Conservation (phyloP, 2,888 invertebrate species). For the Pelosia muscerda region DNA sequence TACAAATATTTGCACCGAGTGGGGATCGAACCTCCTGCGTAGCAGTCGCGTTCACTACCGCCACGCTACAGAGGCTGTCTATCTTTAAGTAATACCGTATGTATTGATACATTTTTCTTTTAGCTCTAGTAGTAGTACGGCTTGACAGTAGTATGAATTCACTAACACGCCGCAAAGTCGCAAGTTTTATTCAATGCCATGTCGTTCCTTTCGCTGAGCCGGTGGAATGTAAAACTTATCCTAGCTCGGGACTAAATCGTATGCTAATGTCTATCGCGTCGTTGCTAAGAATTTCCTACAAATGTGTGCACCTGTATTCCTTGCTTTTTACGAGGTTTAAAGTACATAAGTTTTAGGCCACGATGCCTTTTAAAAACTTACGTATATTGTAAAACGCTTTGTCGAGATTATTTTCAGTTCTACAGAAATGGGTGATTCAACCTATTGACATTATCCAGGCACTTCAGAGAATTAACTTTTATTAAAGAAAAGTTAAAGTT, state of each 20-base stretch:
- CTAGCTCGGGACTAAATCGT: slow-evolving; percentile 13
- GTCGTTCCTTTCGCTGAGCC: slow-evolving; percentile 33
- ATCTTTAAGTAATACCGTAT: too few relatives aligned
- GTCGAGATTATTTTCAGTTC: neutral
- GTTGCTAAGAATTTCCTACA: neutral
- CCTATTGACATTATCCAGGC: too few relatives aligned
- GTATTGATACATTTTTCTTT: slow-evolving; percentile 1
- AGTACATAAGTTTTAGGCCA: neutral
- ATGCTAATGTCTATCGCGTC: slow-evolving; percentile 19
- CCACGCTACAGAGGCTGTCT: too few relatives aligned
- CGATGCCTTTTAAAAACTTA: neutral
- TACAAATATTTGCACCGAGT: too few relatives aligned
- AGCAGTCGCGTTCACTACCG: too few relatives aligned
- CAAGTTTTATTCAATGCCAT: slow-evolving; percentile 55
- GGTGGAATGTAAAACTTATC: slow-evolving; percentile 25
- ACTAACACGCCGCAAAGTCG: slow-evolving; percentile 40
- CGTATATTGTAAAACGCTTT: neutral
- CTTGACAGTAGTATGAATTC: slow-evolving; percentile 41
- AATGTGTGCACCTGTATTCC: neutral
- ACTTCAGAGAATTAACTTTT: too few relatives aligned
- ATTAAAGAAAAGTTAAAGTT: too few relatives aligned
- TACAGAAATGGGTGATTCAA: neutral
- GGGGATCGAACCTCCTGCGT: too few relatives aligned
- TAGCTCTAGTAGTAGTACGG: slow-evolving; percentile 5
- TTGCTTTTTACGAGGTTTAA: too few relatives aligned